Base-by-base conservation (phyloP, 2,888 invertebrate species). In the Neria commutata region DNA sequence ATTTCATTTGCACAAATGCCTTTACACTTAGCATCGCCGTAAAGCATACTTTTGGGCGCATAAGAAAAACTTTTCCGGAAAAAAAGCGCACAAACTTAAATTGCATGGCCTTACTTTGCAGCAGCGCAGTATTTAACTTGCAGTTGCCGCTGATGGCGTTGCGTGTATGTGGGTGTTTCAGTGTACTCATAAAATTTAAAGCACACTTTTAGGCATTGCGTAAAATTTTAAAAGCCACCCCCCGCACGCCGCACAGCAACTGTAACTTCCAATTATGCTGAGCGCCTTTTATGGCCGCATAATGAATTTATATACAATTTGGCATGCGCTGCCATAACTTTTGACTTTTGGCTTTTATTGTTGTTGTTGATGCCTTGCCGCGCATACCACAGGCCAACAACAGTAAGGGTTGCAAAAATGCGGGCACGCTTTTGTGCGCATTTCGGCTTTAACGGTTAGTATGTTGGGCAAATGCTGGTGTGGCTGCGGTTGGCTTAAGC, bases 171-270 rank as follows among this genome's bases (percentile, higher is more conserved):
- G n/a, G n/a, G n/a, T n/a, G n/a, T n/a, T n/a, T n/a, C n/a, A n/a
- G n/a, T n/a, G n/a, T n/a, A n/a, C 29, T 26, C 3, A 34, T 29
- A 24, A 40, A 51, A 34, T 57, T 54, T 54, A 17, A 68, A 65
- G 67, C 64, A 62, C 65, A 62, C 66, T 62, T 67, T 67, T 67
- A 69, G 63, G 56, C 45, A 29, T 29, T n/a, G n/a, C n/a, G n/a
- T n/a, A n/a, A n/a, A n/a, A n/a, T n/a, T n/a, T n/a, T 29, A 11
- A 29, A 6, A 29, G 29, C 29, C 6, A 29, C 29, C 11, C 11
- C 29, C 29, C 29, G 6, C 6, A 29, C 29, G 6, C 11, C 29
- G 6, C 29, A 6, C 29, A 8, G 29, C 29, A 11, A 6, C 11
- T 11, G 29, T 29, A 11, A 11, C 11, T 29, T 29, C 6, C 6